Evolutionary conservation across 1,140 invertebrate genomes (phyloP), one percentile per base, ranked within the genome.

Genomic region (Pollicipes pollicipes): DNA sequence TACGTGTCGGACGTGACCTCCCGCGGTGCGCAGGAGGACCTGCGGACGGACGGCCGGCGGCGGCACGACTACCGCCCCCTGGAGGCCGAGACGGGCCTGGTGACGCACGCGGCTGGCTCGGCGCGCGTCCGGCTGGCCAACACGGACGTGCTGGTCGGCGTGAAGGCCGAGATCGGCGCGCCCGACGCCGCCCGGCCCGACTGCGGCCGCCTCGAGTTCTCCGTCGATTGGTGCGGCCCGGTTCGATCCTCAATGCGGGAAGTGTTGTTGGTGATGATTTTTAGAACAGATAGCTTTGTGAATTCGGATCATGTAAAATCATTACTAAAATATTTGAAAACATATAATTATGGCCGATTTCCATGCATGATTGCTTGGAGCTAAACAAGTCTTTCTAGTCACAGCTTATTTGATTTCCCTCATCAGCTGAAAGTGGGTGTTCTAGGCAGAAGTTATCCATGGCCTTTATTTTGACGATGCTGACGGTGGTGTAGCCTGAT

Each of bases 181-280:
- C 92, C 93, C 32, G 82, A 81, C 73, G 82, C 86, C n/a, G 84
- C 89, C 21, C 86, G 83, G 71, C 90, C 91, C 4, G 81, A 86
- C 63, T 83, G 87, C 78, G 95, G 95, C 72, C 90, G 91, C 83
- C 80, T 98, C 30, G 91, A 97, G 78, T 97, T 97, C 80, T 95
- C 95, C 83, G 91, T 97, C 30, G 93, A 97, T 79, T 97, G 93
- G 92, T 93, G 83, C 79, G 79, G 74, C 35, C 6, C 6, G 35
- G 35, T 17, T 35, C 6, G n/a, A n/a, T n/a, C n/a, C n/a, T n/a
- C n/a, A n/a, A n/a, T n/a, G n/a, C n/a, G n/a, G 24, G 1, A 31
- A 13, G 67, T 17, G 69, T n/a, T 58, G 64, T 66, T 24, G 28
- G 26, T 32, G n/a, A 30, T 0, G 37, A 68, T 68, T 6, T 24